Percentiles rank a stretch among this genome's conserved stretches.
Evolutionary conservation across 2,797 vertebrate species (phyloP).

Genomic region (Taeniopygia guttata): DNA sequence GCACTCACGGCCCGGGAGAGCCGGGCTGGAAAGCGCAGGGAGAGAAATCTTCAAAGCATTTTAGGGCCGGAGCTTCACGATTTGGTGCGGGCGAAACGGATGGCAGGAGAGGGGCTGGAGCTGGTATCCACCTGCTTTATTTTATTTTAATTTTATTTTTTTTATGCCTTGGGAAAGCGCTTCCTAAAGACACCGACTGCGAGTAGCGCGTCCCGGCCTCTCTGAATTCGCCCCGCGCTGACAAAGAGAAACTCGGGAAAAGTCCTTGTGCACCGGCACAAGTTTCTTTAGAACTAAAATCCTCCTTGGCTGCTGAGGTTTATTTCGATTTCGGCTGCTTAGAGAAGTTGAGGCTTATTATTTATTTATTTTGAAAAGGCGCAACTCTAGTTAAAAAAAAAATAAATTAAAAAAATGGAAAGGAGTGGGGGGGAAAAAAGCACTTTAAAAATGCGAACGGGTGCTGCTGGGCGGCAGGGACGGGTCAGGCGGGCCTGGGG

Average conservation of each 20-base stretch:
- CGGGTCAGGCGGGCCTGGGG: background rate
- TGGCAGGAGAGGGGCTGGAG: background rate
- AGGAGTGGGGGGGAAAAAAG: fast-evolving
- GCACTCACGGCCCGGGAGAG: background rate
- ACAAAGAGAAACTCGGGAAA: constrained; percentile 41
- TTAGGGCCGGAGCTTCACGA: background rate
- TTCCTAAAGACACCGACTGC: background rate
- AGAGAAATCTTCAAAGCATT: background rate
- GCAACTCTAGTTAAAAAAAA: background rate
- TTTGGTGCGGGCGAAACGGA: background rate
- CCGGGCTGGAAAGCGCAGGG: background rate
- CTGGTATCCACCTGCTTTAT: background rate
- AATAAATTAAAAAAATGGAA: fast-evolving
- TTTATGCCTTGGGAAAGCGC: background rate
- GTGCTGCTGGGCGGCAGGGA: background rate
- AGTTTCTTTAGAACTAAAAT: background rate
- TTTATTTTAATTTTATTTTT: background rate
- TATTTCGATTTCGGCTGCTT: background rate
- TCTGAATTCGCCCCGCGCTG: background rate
- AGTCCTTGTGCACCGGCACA: background rate
- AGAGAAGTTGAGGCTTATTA: background rate
- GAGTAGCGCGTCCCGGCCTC: background rate
- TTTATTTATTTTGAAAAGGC: background rate
- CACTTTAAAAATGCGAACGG: background rate
- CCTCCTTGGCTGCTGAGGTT: background rate